Evolutionary conservation across 92 coral and sea anemone genomes (phyloP).

Genomic region (Desmophyllum pertusum): DNA sequence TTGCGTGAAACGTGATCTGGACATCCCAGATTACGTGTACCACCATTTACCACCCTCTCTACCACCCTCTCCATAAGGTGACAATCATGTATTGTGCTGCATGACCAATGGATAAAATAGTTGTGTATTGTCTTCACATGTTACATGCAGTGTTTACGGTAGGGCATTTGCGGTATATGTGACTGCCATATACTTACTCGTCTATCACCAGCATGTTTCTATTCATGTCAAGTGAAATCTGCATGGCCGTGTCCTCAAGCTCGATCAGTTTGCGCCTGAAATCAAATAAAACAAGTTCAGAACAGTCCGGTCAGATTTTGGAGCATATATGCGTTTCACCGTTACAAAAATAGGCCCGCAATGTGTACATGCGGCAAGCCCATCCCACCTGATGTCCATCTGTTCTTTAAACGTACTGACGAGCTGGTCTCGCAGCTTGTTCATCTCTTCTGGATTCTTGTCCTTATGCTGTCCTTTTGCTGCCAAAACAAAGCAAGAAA

Average conservation of each 20-base stretch:
- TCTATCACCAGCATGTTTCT: constrained; percentile 84
- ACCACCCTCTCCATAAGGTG: too few relatives aligned
- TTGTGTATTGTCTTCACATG: too few relatives aligned
- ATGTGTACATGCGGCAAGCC: not conserved
- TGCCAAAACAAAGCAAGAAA: not conserved
- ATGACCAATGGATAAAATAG: too few relatives aligned
- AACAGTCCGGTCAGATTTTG: too few relatives aligned
- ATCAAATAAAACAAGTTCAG: not conserved
- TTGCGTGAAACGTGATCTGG: too few relatives aligned
- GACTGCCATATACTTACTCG: constrained; percentile 64
- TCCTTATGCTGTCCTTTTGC: constrained; percentile 35
- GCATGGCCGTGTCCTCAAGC: constrained; percentile 85
- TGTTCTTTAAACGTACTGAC: constrained; percentile 90
- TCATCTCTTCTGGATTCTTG: constrained; percentile 87
- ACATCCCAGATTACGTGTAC: too few relatives aligned
- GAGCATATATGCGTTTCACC: too few relatives aligned
- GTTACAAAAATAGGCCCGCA: not conserved
- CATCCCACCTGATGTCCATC: constrained; percentile 83
- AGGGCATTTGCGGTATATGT: not conserved
- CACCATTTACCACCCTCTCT: too few relatives aligned
- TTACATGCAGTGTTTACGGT: too few relatives aligned
- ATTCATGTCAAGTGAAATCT: constrained; percentile 83
- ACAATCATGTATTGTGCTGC: too few relatives aligned
- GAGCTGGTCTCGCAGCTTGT: constrained; percentile 73
- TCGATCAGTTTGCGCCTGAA: constrained; percentile 85